Conservation (phyloP, 2,113 vertebrate genomes). For the Corythoichthys haematopterus region DNA sequence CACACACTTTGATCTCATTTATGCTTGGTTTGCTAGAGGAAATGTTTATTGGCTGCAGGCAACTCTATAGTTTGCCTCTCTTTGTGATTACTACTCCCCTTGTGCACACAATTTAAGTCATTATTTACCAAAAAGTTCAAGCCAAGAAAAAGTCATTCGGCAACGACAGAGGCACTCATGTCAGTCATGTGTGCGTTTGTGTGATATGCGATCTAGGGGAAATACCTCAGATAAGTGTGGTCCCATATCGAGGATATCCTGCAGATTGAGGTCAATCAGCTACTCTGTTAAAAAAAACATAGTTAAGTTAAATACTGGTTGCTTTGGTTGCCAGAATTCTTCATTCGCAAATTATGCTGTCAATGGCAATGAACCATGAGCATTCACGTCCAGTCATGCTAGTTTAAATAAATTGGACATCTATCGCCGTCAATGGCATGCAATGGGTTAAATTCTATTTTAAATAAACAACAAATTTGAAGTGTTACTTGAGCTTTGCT, state of each 20-base stretch:
- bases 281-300: too few relatives aligned
- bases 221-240: conserved; percentile 4
- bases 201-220: background rate
- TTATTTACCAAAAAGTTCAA: conserved; percentile 34
- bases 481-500: too few relatives aligned
- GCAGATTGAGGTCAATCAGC: too few relatives aligned
- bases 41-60: conserved; percentile 53
- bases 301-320: too few relatives aligned
- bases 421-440: too few relatives aligned
- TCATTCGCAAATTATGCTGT: too few relatives aligned
- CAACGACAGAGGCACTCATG: background rate
- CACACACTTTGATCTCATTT: conserved; percentile 57
- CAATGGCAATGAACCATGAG: too few relatives aligned
- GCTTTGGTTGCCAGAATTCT: too few relatives aligned
- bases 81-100: conserved; percentile 31
- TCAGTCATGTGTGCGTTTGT: background rate
- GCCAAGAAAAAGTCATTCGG: conserved; percentile 16
- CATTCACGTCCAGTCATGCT: too few relatives aligned
- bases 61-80: conserved; percentile 34
- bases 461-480: too few relatives aligned
- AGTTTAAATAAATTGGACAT: too few relatives aligned
- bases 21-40: conserved; percentile 49
- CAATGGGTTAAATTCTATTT: too few relatives aligned
- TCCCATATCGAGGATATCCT: background rate
- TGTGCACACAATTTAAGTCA: conserved; percentile 43